phyloP scores from a whole-genome alignment of 2,113 vertebrate genomes.

The Sturnira hondurensis region DNA sequence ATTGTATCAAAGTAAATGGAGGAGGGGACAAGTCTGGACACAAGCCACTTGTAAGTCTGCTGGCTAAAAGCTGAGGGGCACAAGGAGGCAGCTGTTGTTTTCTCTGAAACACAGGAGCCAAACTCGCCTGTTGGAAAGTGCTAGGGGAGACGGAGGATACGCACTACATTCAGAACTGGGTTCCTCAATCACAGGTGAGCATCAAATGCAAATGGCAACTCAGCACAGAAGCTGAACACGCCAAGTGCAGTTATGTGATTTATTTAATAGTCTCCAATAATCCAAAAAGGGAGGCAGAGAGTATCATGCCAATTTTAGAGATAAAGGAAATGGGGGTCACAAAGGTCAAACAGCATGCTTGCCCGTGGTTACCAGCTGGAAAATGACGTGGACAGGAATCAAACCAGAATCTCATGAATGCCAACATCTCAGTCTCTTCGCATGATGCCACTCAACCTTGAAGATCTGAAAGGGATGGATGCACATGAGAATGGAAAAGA shows the following conservation, averaged over 20 bases:
- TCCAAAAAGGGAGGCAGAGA: neutral
- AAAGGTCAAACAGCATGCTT: neutral
- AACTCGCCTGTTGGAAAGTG: neutral
- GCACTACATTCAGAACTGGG: neutral
- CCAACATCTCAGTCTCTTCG: neutral
- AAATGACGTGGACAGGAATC: neutral
- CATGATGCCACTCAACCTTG: neutral
- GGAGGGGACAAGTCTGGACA: neutral
- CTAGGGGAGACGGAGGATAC: neutral
- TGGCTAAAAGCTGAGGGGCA: neutral
- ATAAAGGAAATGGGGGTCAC: neutral
- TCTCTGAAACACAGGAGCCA: neutral
- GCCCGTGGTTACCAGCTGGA: neutral
- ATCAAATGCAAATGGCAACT: neutral
- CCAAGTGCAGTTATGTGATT: neutral
- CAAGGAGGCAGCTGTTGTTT: neutral
- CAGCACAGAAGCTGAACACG: neutral
- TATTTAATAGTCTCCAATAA: neutral
- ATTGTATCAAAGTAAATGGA: neutral
- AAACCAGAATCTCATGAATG: neutral
- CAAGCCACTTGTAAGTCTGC: neutral
- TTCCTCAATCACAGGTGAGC: neutral
- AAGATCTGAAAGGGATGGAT: neutral
- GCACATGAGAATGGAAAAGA: neutral
- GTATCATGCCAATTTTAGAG: neutral